A percentile compares a stretch with the other conserved stretches of the same genome.
Conservation (phyloP, 1,140 invertebrate genomes). For the Achroia grisella region DNA sequence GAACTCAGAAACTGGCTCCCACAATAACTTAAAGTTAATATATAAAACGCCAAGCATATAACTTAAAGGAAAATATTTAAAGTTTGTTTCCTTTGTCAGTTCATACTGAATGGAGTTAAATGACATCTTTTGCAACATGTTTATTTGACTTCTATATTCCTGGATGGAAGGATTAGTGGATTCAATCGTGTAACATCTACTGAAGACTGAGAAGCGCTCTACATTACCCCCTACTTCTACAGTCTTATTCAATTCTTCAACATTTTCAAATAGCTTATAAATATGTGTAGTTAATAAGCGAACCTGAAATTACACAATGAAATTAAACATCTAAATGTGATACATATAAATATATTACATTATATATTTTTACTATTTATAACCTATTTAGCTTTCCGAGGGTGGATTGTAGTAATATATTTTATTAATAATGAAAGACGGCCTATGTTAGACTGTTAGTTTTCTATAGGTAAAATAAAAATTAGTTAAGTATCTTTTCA, state of each 20-base stretch:
- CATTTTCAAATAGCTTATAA: slow-evolving; percentile 79
- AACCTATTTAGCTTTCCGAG: no score
- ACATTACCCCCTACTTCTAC: slow-evolving; percentile 33
- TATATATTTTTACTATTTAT: no score
- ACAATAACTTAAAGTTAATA: slow-evolving; percentile 90
- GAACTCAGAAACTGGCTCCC: slow-evolving; percentile 86
- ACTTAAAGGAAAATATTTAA: slow-evolving; percentile 77
- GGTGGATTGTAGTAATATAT: no score
- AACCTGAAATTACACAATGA: slow-evolving; percentile 71
- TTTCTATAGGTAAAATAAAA: no score
- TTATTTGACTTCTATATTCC: slow-evolving; percentile 85
- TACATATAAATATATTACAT: no score
- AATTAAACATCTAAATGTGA: no score
- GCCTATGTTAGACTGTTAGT: no score
- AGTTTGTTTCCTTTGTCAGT: slow-evolving; percentile 72
- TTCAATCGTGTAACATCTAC: slow-evolving; percentile 82
- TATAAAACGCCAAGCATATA: slow-evolving; percentile 89
- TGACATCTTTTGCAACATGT: slow-evolving; percentile 82
- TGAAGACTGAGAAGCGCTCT: slow-evolving; percentile 76
- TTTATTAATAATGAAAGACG: background rate
- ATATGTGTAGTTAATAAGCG: slow-evolving; percentile 81
- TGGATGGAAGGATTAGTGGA: slow-evolving; percentile 78
- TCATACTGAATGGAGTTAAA: slow-evolving; percentile 76
- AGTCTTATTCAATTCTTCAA: slow-evolving; percentile 58
- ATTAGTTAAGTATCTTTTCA: no score